Conservation (phyloP, 1,140 invertebrate species). For the Antheraea pernyi region DNA sequence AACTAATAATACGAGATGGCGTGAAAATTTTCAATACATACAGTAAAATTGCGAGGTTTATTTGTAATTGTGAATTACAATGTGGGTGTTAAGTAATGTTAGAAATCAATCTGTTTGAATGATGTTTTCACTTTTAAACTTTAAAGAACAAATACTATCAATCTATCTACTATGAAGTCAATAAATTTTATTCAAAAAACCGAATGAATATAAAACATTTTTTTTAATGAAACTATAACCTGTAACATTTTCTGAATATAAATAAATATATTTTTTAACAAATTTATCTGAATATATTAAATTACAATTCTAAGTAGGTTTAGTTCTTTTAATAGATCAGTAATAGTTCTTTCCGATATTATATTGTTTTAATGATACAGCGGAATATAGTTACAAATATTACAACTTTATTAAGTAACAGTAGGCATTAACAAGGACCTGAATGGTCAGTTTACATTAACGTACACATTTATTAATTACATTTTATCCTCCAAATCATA, state of each 20-base stretch:
- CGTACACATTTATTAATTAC: too few species aligned
- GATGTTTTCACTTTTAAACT: not conserved
- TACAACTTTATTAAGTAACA: too few species aligned
- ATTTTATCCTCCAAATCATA: too few species aligned
- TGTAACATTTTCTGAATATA: too few species aligned
- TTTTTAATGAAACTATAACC: not conserved
- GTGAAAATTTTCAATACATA: not conserved
- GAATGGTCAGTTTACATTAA: too few species aligned
- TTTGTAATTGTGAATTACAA: not conserved
- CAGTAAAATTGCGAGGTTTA: not conserved
- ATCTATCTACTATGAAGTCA: not conserved
- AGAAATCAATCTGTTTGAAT: not conserved
- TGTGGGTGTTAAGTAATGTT: constrained; percentile 4
- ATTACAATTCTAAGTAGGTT: not conserved
- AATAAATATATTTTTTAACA: too few species aligned
- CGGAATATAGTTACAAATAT: too few species aligned
- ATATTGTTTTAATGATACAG: too few species aligned
- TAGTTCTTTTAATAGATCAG: too few species aligned
- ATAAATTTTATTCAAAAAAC: not conserved
- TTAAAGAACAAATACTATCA: constrained; percentile 5
- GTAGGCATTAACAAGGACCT: too few species aligned
- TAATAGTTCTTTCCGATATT: too few species aligned
- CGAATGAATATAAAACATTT: not conserved
- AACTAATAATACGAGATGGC: not conserved
- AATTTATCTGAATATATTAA: not conserved